phyloP scores from a whole-genome alignment of 1,140 invertebrate genomes.

The Trinorchestia longiramus region DNA sequence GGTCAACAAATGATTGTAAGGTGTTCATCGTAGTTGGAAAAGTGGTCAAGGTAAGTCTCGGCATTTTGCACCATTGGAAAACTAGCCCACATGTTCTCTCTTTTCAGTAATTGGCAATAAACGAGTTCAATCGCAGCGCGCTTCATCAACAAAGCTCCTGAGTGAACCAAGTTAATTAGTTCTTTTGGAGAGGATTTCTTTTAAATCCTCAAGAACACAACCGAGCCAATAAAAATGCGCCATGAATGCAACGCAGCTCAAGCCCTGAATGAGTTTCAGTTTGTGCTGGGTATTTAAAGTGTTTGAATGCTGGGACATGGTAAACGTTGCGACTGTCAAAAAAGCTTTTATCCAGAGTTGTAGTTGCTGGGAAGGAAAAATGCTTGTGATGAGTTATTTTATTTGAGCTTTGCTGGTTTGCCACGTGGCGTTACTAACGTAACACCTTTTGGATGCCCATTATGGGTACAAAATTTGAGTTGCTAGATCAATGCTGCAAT shows the following conservation, averaged over 20 bases:
- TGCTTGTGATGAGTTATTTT: too few relatives aligned
- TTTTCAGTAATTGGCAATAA: constrained; percentile 44
- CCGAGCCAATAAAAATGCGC: not conserved
- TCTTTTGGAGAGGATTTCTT: not conserved
- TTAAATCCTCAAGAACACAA: constrained; percentile 30
- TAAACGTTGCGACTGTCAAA: not conserved
- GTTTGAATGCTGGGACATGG: not conserved
- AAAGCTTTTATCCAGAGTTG: not conserved
- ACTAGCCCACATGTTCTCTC: not conserved
- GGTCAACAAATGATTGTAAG: too few relatives aligned
- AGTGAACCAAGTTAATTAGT: constrained; percentile 41
- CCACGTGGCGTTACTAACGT: too few relatives aligned
- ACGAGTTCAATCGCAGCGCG: constrained; percentile 35
- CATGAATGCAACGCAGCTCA: not conserved
- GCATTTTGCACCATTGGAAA: not conserved
- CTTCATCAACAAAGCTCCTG: constrained; percentile 46
- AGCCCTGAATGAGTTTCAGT: not conserved
- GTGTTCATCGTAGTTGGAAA: too few relatives aligned
- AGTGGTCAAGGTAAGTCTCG: too few relatives aligned
- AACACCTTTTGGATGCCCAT: too few relatives aligned
- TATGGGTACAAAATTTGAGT: too few relatives aligned
- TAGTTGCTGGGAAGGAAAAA: too few relatives aligned
- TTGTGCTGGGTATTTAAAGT: not conserved
- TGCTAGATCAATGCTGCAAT: too few relatives aligned
- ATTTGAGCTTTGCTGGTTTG: too few relatives aligned